These are phyloP conservation scores for Patella vulgata DNA, from an alignment of 1,140 invertebrate genomes.

Conservation along the genomic window DNA sequence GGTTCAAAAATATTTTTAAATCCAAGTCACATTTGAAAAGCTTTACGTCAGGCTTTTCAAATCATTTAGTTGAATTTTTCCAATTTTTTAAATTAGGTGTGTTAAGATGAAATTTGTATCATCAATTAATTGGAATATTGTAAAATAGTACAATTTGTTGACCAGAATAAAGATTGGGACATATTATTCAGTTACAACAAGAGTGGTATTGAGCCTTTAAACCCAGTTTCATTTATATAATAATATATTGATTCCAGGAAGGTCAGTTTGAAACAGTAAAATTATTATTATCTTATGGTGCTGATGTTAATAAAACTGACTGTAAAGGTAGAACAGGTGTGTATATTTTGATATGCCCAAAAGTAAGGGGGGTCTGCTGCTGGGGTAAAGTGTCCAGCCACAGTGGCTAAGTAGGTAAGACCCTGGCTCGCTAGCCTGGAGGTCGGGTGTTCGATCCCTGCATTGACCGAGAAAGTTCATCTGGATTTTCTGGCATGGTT, in stretches of 20 bases:
- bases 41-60: too few species aligned
- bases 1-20: too few species aligned
- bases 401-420: too few species aligned
- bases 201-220: too few species aligned
- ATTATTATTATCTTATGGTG: constrained; percentile 23
- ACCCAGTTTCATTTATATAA: too few species aligned
- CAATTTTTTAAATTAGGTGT: not conserved
- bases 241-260: constrained; percentile 29
- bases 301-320: constrained; percentile 25
- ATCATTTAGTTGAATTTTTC: not conserved
- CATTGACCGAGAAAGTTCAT: too few species aligned
- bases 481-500: too few species aligned
- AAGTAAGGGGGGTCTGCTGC: not conserved
- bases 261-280: constrained; percentile 23
- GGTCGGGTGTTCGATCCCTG: too few species aligned
- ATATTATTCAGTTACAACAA: not conserved
- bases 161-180: not conserved
- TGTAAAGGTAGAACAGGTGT: constrained; percentile 39
- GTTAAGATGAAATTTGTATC: not conserved
- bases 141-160: not conserved
- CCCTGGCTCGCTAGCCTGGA: too few species aligned
- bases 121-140: not conserved
- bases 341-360: constrained; percentile 14
- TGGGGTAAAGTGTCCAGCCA: too few species aligned
- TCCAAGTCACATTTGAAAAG: too few species aligned